Conservation (phyloP, 2,113 vertebrate species). For the Chloropsis cyanopogon region DNA sequence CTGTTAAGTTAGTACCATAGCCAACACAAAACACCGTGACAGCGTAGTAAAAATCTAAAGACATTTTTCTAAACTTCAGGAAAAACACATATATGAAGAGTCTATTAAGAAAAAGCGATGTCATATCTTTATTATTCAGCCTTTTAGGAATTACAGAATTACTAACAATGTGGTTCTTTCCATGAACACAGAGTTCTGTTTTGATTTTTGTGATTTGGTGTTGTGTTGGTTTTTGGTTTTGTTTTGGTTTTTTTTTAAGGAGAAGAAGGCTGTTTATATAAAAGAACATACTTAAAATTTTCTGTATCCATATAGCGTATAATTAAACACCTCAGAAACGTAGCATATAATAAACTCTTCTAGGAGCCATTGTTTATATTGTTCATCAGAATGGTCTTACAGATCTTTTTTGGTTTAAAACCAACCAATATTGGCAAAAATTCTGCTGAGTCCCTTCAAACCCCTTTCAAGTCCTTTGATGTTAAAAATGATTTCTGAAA, state of each 20-base stretch:
- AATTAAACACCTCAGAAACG: background rate
- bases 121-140: background rate
- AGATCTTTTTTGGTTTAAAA: background rate
- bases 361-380: background rate
- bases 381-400: background rate
- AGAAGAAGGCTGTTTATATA: background rate
- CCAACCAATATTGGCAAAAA: background rate
- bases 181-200: background rate
- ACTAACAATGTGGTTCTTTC: background rate
- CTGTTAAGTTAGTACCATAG: background rate
- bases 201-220: background rate
- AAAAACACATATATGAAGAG: background rate
- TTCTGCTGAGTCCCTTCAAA: background rate
- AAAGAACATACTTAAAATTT: background rate
- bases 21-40: accelerated
- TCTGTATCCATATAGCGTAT: background rate
- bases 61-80: background rate
- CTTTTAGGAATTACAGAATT: background rate
- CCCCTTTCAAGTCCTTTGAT: background rate
- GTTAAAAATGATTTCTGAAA: background rate
- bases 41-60: background rate
- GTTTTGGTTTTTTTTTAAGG: background rate
- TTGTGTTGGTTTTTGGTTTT: accelerated
- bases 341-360: background rate
- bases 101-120: background rate